These are phyloP conservation scores for Dynastes grantii DNA, from an alignment of 2,888 invertebrate species.

Conservation along the genomic window DNA sequence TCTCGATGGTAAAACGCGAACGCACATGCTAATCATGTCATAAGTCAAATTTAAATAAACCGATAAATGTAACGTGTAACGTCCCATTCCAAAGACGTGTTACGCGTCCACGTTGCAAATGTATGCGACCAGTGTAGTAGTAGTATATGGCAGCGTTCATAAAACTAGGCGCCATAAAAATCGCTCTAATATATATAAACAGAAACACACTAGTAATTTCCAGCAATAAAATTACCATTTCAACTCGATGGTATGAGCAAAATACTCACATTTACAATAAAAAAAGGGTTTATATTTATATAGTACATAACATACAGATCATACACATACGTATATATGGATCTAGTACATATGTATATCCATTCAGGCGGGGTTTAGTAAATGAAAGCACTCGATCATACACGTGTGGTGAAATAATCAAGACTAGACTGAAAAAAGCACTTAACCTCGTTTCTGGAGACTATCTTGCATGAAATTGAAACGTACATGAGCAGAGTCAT, in stretches of 20 bases:
- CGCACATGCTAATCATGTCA: conserved; percentile 38
- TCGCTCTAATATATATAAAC: conserved; percentile 39
- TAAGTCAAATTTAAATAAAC: conserved; percentile 51
- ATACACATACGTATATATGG: neutral
- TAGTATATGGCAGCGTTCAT: conserved; percentile 27
- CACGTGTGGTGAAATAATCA: conserved; percentile 61
- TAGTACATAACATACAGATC: neutral
- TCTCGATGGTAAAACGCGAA: conserved; percentile 22
- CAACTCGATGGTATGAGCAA: conserved; percentile 18
- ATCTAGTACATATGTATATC: neutral
- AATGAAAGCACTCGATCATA: conserved; percentile 59
- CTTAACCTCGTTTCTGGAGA: conserved; percentile 57
- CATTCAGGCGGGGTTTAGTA: conserved; percentile 32
- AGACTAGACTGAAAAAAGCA: conserved; percentile 58
- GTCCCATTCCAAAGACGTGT: conserved; percentile 12
- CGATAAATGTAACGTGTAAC: conserved; percentile 46
- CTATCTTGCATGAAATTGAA: conserved; percentile 44
- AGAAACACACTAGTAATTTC: conserved; percentile 39
- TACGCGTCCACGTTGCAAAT: conserved; percentile 5
- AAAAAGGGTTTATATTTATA: conserved; percentile 15
- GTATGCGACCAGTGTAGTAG: conserved; percentile 12
- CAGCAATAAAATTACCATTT: conserved; percentile 42
- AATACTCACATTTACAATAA: conserved; percentile 34
- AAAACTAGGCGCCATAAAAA: conserved; percentile 46
- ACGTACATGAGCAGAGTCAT: conserved; percentile 29